Conservation (phyloP, 2,797 vertebrate species). For the Scomberomorus guttatus region DNA sequence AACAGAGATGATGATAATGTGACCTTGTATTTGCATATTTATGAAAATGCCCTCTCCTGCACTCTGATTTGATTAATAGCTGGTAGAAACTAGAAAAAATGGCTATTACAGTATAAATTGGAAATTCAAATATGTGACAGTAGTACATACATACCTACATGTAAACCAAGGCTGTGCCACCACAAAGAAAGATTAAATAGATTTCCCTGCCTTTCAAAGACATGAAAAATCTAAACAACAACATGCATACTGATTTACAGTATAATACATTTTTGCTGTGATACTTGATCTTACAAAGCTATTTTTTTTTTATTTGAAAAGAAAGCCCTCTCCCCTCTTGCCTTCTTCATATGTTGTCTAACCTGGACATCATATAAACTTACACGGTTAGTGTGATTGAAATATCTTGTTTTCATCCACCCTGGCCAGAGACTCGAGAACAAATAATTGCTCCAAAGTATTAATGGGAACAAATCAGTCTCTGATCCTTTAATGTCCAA, state of each 20-base stretch:
- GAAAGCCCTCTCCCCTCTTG: slow-evolving; percentile 57
- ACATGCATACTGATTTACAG: slow-evolving; percentile 83
- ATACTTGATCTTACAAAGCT: slow-evolving; percentile 67
- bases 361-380: slow-evolving; percentile 38
- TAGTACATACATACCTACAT: slow-evolving; percentile 71
- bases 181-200: slow-evolving; percentile 70
- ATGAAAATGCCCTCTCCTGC: slow-evolving; percentile 82
- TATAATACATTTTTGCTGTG: slow-evolving; percentile 78
- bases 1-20: slow-evolving; percentile 57
- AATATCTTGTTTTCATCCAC: slow-evolving; percentile 41
- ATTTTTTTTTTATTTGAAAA: slow-evolving; percentile 47
- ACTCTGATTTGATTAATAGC: slow-evolving; percentile 82
- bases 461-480: slow-evolving; percentile 21
- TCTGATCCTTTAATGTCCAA: slow-evolving; percentile 31
- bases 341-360: slow-evolving; percentile 28
- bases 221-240: slow-evolving; percentile 67
- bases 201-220: slow-evolving; percentile 64
- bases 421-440: slow-evolving; percentile 21
- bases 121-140: slow-evolving; percentile 75
- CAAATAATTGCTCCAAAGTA: slow-evolving; percentile 16
- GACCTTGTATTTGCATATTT: slow-evolving; percentile 86
- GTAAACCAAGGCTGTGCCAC: slow-evolving; percentile 72
- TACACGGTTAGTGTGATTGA: slow-evolving; percentile 37
- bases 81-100: slow-evolving; percentile 83
- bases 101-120: slow-evolving; percentile 78